These are phyloP conservation scores for Aquatica leii DNA, from an alignment of 2,888 invertebrate species.

Conservation along the genomic window DNA sequence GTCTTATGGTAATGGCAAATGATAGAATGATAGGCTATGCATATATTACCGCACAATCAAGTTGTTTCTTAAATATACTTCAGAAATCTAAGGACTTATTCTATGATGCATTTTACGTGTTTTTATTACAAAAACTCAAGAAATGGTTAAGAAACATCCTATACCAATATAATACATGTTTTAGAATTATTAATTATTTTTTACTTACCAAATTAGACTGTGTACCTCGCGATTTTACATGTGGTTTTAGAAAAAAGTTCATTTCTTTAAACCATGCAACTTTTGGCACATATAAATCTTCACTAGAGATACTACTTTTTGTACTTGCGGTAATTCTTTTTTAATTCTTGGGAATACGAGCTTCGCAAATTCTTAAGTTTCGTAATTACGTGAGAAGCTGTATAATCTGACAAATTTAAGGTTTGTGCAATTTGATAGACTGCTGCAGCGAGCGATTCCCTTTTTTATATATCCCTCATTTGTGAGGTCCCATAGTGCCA, in stretches of 20 bases:
- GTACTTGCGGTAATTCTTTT: background rate
- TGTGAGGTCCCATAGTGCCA: background rate
- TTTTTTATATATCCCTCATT: background rate
- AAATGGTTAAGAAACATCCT: background rate
- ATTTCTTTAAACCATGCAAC: no score
- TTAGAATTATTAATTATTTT: background rate
- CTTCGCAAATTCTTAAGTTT: no score
- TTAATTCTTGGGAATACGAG: background rate
- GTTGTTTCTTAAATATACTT: background rate
- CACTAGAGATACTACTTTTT: background rate
- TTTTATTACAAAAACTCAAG: background rate
- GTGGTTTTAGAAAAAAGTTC: no score
- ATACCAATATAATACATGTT: background rate
- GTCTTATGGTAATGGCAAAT: background rate
- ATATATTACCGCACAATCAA: background rate
- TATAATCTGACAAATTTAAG: no score
- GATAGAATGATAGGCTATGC: background rate
- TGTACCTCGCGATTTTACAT: background rate
- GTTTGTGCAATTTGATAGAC: no score
- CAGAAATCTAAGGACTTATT: background rate
- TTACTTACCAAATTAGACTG: background rate
- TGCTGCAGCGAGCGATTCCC: no score
- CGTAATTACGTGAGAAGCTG: no score
- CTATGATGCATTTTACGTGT: no score
- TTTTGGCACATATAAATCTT: background rate